phyloP scores from a whole-genome alignment of 64 coral and sea anemone species.

The Pachyseris speciosa region DNA sequence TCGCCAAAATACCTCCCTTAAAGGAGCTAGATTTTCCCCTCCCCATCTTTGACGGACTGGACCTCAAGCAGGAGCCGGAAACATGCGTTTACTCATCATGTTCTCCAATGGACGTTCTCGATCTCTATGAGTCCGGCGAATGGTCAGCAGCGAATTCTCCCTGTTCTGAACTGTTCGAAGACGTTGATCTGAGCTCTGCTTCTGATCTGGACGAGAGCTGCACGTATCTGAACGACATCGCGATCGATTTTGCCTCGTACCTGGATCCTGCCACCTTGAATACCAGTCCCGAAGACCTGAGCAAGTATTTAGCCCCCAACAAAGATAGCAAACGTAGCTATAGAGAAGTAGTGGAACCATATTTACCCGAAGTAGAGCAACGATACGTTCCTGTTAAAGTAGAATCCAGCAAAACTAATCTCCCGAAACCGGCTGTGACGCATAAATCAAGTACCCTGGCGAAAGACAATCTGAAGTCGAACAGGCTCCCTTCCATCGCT shows the following conservation, averaged over 20 bases:
- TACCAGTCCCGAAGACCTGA: slow-evolving; percentile 91
- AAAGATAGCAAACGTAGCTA: slow-evolving; percentile 61
- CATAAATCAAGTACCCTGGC: slow-evolving; percentile 55
- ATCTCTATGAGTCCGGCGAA: slow-evolving; percentile 88
- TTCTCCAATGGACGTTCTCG: slow-evolving; percentile 86
- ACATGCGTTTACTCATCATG: slow-evolving; percentile 55
- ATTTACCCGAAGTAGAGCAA: slow-evolving; percentile 85
- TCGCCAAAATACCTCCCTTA: slow-evolving; percentile 99
- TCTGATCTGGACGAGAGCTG: slow-evolving; percentile 89
- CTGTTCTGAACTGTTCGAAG: slow-evolving; percentile 91
- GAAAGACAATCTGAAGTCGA: slow-evolving; percentile 51
- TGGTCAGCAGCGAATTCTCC: slow-evolving; percentile 96
- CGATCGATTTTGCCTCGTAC: slow-evolving; percentile 95
- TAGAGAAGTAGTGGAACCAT: slow-evolving; percentile 77
- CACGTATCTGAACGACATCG: slow-evolving; percentile 85
- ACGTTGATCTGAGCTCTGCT: slow-evolving; percentile 81
- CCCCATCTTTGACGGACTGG: slow-evolving; percentile 96
- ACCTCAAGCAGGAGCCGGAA: slow-evolving; percentile 80
- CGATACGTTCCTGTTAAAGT: slow-evolving; percentile 73
- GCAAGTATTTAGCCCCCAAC: slow-evolving; percentile 84
- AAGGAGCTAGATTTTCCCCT: slow-evolving; percentile 96
- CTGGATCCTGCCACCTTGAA: slow-evolving; percentile 88
- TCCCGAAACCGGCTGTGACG: slow-evolving; percentile 90
- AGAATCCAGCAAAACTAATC: slow-evolving; percentile 67
- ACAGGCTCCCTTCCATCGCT: slow-evolving; percentile 74